phyloP scores from a whole-genome alignment of 2,113 vertebrate species.

The Neolamprologus cancellatus region DNA sequence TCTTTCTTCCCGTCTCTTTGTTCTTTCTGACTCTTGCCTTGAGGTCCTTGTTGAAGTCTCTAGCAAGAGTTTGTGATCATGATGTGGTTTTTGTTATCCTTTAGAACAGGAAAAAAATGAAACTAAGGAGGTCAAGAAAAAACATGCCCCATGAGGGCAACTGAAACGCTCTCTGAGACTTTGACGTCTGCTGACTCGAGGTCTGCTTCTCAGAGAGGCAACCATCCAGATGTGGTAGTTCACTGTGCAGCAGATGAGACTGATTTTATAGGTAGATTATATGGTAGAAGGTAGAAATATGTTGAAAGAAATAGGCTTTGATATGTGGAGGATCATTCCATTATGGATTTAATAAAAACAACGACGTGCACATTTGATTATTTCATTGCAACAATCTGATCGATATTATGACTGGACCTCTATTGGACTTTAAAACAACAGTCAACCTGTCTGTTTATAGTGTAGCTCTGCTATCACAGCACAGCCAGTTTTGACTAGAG shows the following conservation, averaged over 20 bases:
- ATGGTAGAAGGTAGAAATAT: not conserved
- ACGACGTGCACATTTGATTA: accelerated
- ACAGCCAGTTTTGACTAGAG: not conserved
- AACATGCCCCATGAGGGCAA: accelerated
- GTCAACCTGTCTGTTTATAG: not conserved
- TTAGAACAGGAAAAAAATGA: not conserved
- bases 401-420: not conserved
- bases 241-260: not conserved
- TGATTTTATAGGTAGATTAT: not conserved
- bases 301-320: not conserved
- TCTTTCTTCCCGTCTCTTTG: not conserved
- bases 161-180: not conserved
- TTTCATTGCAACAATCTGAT: not conserved
- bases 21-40: not conserved
- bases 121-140: not conserved
- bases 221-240: not conserved
- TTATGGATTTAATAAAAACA: not conserved
- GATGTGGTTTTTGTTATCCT: not conserved
- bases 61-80: not conserved
- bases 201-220: not conserved
- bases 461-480: not conserved
- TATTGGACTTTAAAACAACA: not conserved
- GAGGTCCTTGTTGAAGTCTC: not conserved
- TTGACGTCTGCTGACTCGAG: not conserved
- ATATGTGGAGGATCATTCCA: not conserved